These are phyloP conservation scores for Odocoileus virginianus DNA, from an alignment of 2,113 vertebrate genomes.

Conservation along the genomic window DNA sequence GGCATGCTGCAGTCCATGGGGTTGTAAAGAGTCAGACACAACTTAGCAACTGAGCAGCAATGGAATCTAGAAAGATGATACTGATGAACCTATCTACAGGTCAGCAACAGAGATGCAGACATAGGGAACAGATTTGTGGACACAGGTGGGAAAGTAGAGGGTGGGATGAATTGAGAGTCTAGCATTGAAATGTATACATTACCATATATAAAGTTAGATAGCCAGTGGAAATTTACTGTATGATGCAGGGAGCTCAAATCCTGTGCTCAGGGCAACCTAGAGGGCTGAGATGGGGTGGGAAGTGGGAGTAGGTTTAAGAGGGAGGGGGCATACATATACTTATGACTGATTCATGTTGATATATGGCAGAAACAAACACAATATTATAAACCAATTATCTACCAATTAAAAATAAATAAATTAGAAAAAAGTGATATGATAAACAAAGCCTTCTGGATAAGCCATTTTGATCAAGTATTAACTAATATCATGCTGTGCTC, in stretches of 20 bases:
- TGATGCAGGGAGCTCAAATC: neutral
- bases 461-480: neutral
- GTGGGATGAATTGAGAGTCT: neutral
- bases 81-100: neutral
- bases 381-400: neutral
- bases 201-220: neutral
- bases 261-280: neutral
- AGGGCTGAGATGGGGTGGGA: neutral
- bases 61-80: neutral
- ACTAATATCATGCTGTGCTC: neutral
- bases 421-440: neutral
- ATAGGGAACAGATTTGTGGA: neutral
- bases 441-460: neutral
- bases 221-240: neutral
- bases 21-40: neutral
- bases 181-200: neutral
- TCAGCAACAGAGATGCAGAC: neutral
- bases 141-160: neutral
- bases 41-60: neutral
- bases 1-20: neutral
- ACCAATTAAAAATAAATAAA: neutral
- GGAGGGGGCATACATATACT: neutral
- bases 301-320: neutral
- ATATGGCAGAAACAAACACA: neutral
- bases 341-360: neutral